Base-by-base conservation (phyloP, 2,888 invertebrate genomes). In the Drosophila peninsularis region DNA sequence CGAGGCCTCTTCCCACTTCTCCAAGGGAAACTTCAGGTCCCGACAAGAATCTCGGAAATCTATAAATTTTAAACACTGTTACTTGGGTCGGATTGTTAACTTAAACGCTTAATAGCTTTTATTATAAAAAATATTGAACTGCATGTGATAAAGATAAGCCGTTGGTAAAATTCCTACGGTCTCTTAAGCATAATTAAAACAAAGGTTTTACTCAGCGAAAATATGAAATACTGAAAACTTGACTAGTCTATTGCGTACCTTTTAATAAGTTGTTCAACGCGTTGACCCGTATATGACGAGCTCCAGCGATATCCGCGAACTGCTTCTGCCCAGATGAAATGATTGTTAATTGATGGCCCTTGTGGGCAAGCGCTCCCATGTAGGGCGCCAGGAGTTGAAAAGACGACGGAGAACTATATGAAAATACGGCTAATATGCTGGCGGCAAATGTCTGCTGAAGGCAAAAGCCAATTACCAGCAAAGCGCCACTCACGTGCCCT, bases 331-430 rank as follows among this genome's bases (percentile, higher is more conserved):
- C n/a, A 4, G 71, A 13, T 11, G 87, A 77, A 27, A 88, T 68
- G 19, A 88, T 52, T 5, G 88, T 84, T 24, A 88, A 3, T 14
- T 75, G 60, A 50, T 84, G 88, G 0, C 83, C 83, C 3, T 68
- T 57, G 0, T 37, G 27, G 0, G 68, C 60, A 3, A 84, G 72
- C 0, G 50, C 67, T 9, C 52, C 68, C n/a, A 84, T 14, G 11
- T 64, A 86, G 0, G 84, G 83, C n/a, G 39, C 21, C 5, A 74
- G 82, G 3, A 91, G 55, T 11, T 90, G 77, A 56, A 88, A 90
- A 0, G 88, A 85, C 1, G 90, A 78, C 0, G 62, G 52, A 1
- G 67, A 70, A 0, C 72, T 54, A 47, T 78, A 90, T 0, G 90
- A 61, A 52, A 90, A 86, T 5, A 89, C 30, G 27, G 78, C 82